Conservation (phyloP, 2,888 invertebrate genomes). For the Criorhina ranunculi region DNA sequence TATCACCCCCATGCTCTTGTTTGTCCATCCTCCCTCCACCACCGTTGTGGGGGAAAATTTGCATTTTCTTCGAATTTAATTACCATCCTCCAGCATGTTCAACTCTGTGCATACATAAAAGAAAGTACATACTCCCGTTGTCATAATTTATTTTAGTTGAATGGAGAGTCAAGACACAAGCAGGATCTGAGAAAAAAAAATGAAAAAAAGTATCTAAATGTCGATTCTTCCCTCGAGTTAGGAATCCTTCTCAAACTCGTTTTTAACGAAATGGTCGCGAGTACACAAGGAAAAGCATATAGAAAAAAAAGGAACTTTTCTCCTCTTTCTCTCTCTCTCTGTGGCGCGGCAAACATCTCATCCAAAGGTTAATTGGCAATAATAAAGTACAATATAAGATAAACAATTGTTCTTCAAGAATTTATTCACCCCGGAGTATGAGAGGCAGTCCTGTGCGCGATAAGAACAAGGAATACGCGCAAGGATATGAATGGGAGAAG, state of each 20-base stretch:
- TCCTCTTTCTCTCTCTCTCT: background rate
- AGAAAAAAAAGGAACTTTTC: background rate
- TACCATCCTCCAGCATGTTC: slow-evolving; percentile 44
- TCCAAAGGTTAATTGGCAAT: slow-evolving; percentile 68
- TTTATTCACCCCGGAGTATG: slow-evolving; percentile 25
- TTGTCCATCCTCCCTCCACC: background rate
- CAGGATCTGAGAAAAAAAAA: background rate
- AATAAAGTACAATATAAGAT: slow-evolving; percentile 69
- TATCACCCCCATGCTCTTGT: background rate
- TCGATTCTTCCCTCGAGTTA: slow-evolving; percentile 43
- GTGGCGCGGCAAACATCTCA: slow-evolving; percentile 48
- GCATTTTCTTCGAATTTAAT: slow-evolving; percentile 65
- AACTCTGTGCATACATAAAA: slow-evolving; percentile 33
- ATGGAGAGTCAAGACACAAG: background rate
- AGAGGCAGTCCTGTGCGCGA: background rate
- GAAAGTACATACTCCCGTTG: slow-evolving; percentile 41
- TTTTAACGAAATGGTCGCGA: background rate
- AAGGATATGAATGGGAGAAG: background rate
- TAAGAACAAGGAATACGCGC: slow-evolving; percentile 5
- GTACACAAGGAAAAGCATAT: background rate
- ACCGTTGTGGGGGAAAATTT: slow-evolving; percentile 33
- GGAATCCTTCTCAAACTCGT: background rate
- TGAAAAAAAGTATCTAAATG: slow-evolving; percentile 35
- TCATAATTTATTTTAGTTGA: slow-evolving; percentile 51
- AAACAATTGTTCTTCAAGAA: slow-evolving; percentile 67